Evolutionary conservation across 2,797 vertebrate species (phyloP).

Genomic region (Coreius guichenoti): DNA sequence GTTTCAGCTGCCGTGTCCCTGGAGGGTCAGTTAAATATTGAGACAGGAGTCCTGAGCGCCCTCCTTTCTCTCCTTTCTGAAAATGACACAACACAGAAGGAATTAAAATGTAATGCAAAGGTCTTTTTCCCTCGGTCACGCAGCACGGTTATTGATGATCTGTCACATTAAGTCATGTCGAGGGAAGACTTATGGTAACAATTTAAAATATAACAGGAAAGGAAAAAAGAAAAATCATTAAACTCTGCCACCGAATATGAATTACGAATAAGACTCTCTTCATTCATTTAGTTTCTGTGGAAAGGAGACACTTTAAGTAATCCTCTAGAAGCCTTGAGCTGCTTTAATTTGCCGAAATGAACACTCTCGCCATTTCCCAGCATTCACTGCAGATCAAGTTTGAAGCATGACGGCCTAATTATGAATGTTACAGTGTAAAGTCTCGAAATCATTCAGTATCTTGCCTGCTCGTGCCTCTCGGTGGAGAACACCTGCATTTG

Average conservation of each 20-base stretch:
- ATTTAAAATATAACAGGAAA: conserved; percentile 75
- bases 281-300: conserved; percentile 74
- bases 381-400: conserved; percentile 39
- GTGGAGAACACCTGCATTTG: conserved; percentile 40
- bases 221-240: conserved; percentile 77
- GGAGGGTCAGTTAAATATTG: conserved; percentile 70
- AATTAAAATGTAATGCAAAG: conserved; percentile 82
- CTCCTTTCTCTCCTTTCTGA: conserved; percentile 56
- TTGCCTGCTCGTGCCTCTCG: background rate
- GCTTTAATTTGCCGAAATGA: conserved; percentile 63
- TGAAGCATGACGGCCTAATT: conserved; percentile 40
- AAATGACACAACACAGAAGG: conserved; percentile 64
- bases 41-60: conserved; percentile 55
- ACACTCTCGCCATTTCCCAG: conserved; percentile 60
- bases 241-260: conserved; percentile 72
- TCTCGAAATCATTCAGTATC: conserved; percentile 3
- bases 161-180: conserved; percentile 76
- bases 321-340: conserved; percentile 57
- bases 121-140: conserved; percentile 74
- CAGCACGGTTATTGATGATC: conserved; percentile 78
- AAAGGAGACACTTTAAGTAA: conserved; percentile 70
- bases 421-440: conserved; percentile 49
- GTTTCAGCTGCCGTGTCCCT: conserved; percentile 48
- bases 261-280: conserved; percentile 73
- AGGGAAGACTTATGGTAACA: conserved; percentile 78